A percentile compares a stretch with the other conserved stretches of the same genome.
Evolutionary conservation across 2,113 vertebrate species (phyloP).

Genomic region (rabbit (Oryctolagus cuniculus)): DNA sequence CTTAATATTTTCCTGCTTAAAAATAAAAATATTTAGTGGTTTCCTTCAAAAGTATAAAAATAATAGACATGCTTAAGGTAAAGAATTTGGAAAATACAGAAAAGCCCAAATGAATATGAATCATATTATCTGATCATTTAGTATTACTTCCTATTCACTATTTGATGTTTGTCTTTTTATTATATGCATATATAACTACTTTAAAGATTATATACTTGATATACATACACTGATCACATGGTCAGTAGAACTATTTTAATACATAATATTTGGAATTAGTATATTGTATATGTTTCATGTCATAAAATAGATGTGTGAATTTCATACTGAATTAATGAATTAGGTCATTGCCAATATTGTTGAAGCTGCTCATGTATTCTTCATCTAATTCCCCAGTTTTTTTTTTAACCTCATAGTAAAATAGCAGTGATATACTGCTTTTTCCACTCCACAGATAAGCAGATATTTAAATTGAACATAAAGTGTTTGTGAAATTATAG

Average conservation of each 20-base stretch:
- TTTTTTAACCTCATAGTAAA: neutral
- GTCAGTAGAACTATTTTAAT: neutral
- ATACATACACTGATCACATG: neutral
- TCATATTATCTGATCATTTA: neutral
- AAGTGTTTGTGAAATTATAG: neutral
- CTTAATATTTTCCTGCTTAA: conserved; percentile 15
- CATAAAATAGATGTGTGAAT: neutral
- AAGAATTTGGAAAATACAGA: conserved; percentile 19
- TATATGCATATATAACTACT: neutral
- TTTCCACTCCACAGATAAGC: neutral
- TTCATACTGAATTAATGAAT: neutral
- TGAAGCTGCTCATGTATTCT: neutral
- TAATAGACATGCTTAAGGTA: neutral
- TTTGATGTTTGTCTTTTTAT: conserved; percentile 28
- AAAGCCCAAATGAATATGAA: neutral
- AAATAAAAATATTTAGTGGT: neutral
- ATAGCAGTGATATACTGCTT: neutral
- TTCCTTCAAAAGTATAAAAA: neutral
- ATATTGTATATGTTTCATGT: neutral
- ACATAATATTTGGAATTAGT: neutral
- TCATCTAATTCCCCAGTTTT: neutral
- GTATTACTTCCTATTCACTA: neutral
- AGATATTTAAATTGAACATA: neutral
- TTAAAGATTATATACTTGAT: neutral
- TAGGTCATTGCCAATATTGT: neutral